phyloP scores from a whole-genome alignment of 2,888 invertebrate genomes.

The Cheilosia vulpina region DNA sequence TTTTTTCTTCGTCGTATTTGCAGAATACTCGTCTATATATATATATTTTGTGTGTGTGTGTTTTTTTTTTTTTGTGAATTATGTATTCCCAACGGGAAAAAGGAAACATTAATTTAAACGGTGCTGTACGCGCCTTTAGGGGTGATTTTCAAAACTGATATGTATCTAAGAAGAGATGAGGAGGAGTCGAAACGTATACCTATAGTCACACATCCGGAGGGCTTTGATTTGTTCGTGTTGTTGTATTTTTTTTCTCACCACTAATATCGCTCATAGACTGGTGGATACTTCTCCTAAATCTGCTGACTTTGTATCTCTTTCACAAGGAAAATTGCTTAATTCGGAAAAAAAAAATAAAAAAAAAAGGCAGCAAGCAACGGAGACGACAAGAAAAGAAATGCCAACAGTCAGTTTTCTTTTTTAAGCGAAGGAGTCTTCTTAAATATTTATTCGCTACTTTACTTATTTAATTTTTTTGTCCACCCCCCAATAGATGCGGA shows the following conservation, averaged over 20 bases:
- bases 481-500: conserved; percentile 19
- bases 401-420: conserved; percentile 12
- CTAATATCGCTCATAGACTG: conserved; percentile 19
- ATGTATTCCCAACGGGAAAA: conserved; percentile 32
- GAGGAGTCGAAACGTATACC: conserved; percentile 7
- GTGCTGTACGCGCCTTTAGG: conserved; percentile 29
- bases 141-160: conserved; percentile 51
- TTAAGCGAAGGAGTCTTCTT: conserved; percentile 39
- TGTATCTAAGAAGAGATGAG: conserved; percentile 23
- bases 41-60: too few relatives aligned
- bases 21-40: not conserved
- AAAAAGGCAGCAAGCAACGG: conserved; percentile 3
- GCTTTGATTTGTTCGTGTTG: conserved; percentile 22
- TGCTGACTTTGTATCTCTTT: conserved; percentile 56
- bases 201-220: conserved; percentile 6
- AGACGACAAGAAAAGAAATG: conserved; percentile 19
- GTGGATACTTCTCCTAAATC: conserved; percentile 30
- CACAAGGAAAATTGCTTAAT: conserved; percentile 63
- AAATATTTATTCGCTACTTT: conserved; percentile 68
- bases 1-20: not conserved
- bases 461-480: conserved; percentile 16
- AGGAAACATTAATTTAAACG: conserved; percentile 58
- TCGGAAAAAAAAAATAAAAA: conserved; percentile 58
- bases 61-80: conserved; percentile 19
- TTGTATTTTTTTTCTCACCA: conserved; percentile 22